These are phyloP conservation scores for Dorcus parallelipipedus DNA, from an alignment of 2,888 invertebrate genomes.

Conservation along the genomic window DNA sequence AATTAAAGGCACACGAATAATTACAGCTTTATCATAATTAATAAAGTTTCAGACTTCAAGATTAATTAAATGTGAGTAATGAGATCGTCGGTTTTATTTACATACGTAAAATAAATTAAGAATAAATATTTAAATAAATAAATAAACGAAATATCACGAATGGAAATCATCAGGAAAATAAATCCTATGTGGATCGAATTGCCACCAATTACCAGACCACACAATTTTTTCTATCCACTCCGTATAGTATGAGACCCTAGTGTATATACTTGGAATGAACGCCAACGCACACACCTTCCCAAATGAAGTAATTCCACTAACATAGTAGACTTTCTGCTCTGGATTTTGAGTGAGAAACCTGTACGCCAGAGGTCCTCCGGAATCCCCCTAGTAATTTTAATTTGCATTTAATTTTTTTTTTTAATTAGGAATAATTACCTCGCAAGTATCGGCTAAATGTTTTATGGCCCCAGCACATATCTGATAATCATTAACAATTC, in stretches of 20 bases:
- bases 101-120: not conserved
- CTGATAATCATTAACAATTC: slow-evolving; percentile 27
- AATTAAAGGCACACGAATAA: too few species aligned
- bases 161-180: not conserved
- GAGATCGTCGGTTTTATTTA: not conserved
- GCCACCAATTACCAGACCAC: slow-evolving; percentile 37
- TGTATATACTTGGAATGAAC: slow-evolving; percentile 48
- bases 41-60: too few species aligned
- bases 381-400: slow-evolving; percentile 50
- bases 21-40: too few species aligned
- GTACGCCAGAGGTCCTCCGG: slow-evolving; percentile 56
- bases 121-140: too few species aligned
- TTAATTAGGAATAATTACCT: too few species aligned
- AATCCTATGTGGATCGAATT: not conserved
- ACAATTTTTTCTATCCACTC: slow-evolving; percentile 50
- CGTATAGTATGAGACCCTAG: slow-evolving; percentile 47
- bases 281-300: slow-evolving; percentile 44
- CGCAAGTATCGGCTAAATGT: slow-evolving; percentile 10
- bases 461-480: slow-evolving; percentile 24
- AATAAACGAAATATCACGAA: too few species aligned
- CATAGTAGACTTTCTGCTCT: slow-evolving; percentile 43
- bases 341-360: slow-evolving; percentile 17
- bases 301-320: slow-evolving; percentile 50
- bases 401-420: too few species aligned
- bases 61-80: too few species aligned